phyloP scores from a whole-genome alignment of 2,888 invertebrate species.

The Eulithis prunata region DNA sequence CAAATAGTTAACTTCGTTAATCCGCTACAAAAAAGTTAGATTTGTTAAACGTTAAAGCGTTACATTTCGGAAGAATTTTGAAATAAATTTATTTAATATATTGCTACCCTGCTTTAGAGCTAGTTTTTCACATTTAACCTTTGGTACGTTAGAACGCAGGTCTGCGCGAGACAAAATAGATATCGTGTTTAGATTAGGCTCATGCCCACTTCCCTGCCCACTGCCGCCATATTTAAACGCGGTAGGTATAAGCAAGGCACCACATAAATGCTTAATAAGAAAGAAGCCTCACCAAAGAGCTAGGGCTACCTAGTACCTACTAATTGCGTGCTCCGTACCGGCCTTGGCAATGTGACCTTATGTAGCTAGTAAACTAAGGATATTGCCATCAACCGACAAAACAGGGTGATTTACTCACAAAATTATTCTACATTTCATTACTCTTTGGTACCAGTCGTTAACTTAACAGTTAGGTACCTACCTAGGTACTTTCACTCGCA shows the following conservation, averaged over 20 bases:
- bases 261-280: conserved; percentile 43
- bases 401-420: conserved; percentile 31
- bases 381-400: conserved; percentile 56
- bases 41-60: no score
- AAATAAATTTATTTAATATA: no score
- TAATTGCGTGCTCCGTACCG: conserved; percentile 63
- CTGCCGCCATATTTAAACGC: no score
- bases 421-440: conserved; percentile 5
- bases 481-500: not conserved
- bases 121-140: no score
- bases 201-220: no score
- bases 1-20: no score
- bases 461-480: not conserved
- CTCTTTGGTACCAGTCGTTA: not conserved
- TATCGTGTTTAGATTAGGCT: no score
- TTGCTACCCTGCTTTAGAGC: no score
- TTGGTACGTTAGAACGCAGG: no score
- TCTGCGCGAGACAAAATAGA: no score
- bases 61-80: no score
- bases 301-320: conserved; percentile 54
- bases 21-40: no score
- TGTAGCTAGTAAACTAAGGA: conserved; percentile 54
- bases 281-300: conserved; percentile 65
- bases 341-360: conserved; percentile 65
- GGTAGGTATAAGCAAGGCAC: not conserved